Percentiles rank a stretch among this genome's conserved stretches.
phyloP scores from a whole-genome alignment of 2,888 invertebrate genomes.

The Drosophila gaucha region DNA sequence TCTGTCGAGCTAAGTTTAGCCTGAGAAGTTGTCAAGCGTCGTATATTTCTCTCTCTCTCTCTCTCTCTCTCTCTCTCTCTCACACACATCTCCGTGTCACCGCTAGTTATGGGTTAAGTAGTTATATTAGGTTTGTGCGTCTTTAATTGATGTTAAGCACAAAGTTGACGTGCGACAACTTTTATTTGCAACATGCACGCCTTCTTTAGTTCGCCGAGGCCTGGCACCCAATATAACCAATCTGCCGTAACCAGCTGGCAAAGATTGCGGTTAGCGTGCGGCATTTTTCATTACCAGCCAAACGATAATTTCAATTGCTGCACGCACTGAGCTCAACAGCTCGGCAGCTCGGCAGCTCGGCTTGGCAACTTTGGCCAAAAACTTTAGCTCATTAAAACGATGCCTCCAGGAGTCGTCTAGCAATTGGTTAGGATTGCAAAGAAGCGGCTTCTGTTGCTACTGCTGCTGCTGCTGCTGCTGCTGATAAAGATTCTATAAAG shows the following conservation, averaged over 20 bases:
- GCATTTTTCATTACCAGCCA: conserved; percentile 39
- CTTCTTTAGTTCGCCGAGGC: conserved; percentile 5
- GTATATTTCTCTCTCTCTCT: conserved; percentile 7
- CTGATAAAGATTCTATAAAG: conserved; percentile 12
- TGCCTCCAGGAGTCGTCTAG: conserved; percentile 12
- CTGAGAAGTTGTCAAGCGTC: neutral
- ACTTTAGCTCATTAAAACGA: conserved; percentile 56
- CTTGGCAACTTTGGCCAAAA: conserved; percentile 26
- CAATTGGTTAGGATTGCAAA: conserved; percentile 15
- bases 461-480: neutral
- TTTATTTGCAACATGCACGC: conserved; percentile 34
- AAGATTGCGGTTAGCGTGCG: conserved; percentile 26
- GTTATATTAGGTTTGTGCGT: conserved; percentile 69
- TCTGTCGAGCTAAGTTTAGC: conserved; percentile 57
- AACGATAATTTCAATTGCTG: conserved; percentile 48
- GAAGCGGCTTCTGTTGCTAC: neutral
- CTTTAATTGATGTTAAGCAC: conserved; percentile 77
- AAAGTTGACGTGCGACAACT: conserved; percentile 47
- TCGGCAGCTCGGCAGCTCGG: neutral
- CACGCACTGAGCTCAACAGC: conserved; percentile 19
- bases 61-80: neutral
- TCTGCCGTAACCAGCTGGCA: neutral
- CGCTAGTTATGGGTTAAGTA: conserved; percentile 69
- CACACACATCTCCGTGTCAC: conserved; percentile 6
- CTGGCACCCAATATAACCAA: neutral